Evolutionary conservation across 2,888 invertebrate genomes (phyloP), one percentile per base, ranked within the genome.

Genomic region (Drosophila merina): DNA sequence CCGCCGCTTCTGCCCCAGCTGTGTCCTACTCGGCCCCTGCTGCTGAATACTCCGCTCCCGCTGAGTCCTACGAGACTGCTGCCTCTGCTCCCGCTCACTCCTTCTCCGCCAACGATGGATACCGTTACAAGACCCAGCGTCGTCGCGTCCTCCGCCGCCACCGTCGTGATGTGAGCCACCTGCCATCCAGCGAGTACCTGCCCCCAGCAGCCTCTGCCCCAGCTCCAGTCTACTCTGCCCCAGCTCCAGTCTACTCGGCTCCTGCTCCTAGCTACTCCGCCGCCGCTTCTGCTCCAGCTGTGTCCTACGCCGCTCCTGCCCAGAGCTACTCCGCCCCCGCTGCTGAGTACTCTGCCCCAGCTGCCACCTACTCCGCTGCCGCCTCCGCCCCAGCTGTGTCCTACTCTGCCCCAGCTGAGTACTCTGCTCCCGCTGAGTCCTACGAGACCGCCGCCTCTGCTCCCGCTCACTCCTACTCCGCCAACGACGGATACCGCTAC

Each of bases 401-500:
- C 42, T 71, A 71, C 20, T 36, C 62, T 26, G 74, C 75, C 4
- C 75, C 78, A 20, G 57, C 26, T 3, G 49, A 49, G 42, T 52
- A 52, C 52, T 58, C 62, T 14, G 72, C 73, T 4, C 74, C 75
- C 36, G 77, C 52, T 75, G 76, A 8, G 76, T 73, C 50, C 20
- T 50, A 50, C 55, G 55, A 55, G 55, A 33, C 55, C 9, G 55
- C 44, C 9, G 55, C 40, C 42, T 77, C 63, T 52, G 31, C 63
- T 47, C 44, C 67, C 54, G 55, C 66, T 38, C 90, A 90, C 75
- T 81, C 75, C 69, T 89, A 72, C 78, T 90, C 90, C 4, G 67
- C 89, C 57, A 68, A 49, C 56, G 91, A 90, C 66, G 91, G 91
- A 36, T 91, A 91, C 81, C 89, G 87, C 52, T 91, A 91, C 82